Evolutionary conservation across 2,797 vertebrate genomes (phyloP), one percentile per base, ranked within the genome.

Genomic region (Hydrophis major): DNA sequence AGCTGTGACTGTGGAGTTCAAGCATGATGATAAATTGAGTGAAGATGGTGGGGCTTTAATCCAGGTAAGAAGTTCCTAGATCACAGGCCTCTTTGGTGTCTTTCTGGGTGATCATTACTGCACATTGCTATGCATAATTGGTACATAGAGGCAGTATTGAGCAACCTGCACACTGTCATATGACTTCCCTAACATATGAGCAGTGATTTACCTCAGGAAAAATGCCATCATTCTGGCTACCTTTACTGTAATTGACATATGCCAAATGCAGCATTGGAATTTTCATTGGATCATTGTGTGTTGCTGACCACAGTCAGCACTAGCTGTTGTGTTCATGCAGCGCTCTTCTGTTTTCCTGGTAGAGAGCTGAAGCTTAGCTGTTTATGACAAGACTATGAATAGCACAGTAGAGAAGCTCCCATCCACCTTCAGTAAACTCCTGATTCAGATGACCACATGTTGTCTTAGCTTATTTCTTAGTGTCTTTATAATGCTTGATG

Each of bases 1-100:
- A 95, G 98, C 99, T 0, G 95, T 99, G 94, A 99, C 99, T 0
- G 99, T 99, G 25, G 99, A 99, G 96, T 99, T 99, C 96, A 99
- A 99, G 93, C 99, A 99, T 0, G 99, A 99, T 1, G 99, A 99
- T 97, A 97, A 98, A 6, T 98, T 99, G 87, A 98, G 96, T 1
- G 99, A 99, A 96, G 99, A 99, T 94, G 95, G 90, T 0, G 99
- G 99, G 0, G 99, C 99, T 0, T 95, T 99, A 93, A 98, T 99
- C 92, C 99, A 99, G 98, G 99, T 99, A 96, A 95, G 89, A 89
- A 28, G 56, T 0, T 42, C 18, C 63, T 12, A 50, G 47, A 6
- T 57, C 50, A 56, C n/a, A 7, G 18, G 60, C n/a, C n/a, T 16
- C 53, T 69, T 13, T 6, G 53, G 32, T 16, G 13, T 83, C 32